Percentiles rank a stretch among this genome's conserved stretches.
Evolutionary conservation across 2,113 vertebrate genomes (phyloP).

Genomic region (Oceanodroma tethys): DNA sequence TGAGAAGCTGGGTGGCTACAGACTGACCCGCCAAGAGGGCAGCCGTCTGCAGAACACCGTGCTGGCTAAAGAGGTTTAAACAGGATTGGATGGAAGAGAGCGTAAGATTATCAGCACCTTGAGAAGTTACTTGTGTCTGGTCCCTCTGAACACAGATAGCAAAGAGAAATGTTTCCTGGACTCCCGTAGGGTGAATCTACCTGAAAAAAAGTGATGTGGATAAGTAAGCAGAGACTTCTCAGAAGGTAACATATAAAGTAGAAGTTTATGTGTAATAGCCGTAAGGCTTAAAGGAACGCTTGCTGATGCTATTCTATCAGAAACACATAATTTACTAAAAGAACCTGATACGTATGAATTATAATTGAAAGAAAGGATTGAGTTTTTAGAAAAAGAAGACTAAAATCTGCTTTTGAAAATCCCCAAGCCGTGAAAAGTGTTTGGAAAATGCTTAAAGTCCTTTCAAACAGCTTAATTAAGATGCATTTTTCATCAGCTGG

Average conservation of each 20-base stretch:
- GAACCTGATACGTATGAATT: not conserved
- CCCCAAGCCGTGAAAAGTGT: not conserved
- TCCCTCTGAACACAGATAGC: not conserved
- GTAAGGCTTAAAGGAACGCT: not conserved
- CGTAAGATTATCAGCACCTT: accelerated
- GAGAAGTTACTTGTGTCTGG: not conserved
- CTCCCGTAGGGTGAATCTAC: not conserved
- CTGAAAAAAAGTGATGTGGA: not conserved
- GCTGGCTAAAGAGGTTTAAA: accelerated
- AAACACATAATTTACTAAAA: not conserved
- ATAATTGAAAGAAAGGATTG: not conserved
- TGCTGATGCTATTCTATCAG: not conserved
- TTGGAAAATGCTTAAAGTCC: not conserved
- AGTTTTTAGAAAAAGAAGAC: not conserved
- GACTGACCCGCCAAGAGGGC: not conserved
- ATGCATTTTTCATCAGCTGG: not conserved
- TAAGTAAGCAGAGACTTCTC: not conserved
- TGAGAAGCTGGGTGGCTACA: accelerated
- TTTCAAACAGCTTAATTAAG: not conserved
- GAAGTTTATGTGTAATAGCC: not conserved
- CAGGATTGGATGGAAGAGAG: accelerated
- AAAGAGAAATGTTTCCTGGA: not conserved
- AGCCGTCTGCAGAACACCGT: accelerated
- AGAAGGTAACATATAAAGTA: not conserved
- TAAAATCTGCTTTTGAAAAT: not conserved